Evolutionary conservation across 64 coral and sea anemone genomes (phyloP).

Genomic region (Trachythela sp.): DNA sequence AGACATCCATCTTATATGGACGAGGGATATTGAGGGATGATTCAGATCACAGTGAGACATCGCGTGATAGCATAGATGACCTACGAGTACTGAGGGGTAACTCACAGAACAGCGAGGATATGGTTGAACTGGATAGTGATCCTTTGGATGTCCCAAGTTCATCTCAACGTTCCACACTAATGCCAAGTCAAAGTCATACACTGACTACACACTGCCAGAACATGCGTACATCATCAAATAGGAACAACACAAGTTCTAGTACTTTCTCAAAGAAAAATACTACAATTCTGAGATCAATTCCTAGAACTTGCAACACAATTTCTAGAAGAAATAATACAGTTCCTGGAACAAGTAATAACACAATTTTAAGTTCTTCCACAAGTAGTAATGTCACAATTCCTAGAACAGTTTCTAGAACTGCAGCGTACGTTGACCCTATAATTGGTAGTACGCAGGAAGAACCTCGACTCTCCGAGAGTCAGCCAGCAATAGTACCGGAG

Average conservation of each 20-base stretch:
- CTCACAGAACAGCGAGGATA: not conserved
- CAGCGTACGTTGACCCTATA: constrained; percentile 14
- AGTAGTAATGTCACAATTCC: not conserved
- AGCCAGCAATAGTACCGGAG: constrained; percentile 41
- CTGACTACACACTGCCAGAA: too few relatives aligned
- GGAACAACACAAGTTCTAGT: too few relatives aligned
- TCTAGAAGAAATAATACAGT: too few relatives aligned
- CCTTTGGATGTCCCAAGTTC: not conserved
- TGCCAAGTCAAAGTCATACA: too few relatives aligned
- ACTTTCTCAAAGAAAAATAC: too few relatives aligned
- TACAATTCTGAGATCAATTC: too few relatives aligned
- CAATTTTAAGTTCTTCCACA: not conserved
- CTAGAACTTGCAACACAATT: too few relatives aligned
- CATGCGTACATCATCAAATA: too few relatives aligned
- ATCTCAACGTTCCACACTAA: too few relatives aligned
- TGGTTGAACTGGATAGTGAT: not conserved
- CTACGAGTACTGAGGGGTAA: not conserved
- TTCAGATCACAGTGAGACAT: not conserved
- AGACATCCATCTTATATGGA: not conserved
- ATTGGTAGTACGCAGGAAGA: constrained; percentile 6
- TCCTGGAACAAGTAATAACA: too few relatives aligned
- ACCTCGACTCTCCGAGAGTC: not conserved
- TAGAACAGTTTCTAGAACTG: not conserved
- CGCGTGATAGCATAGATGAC: not conserved
- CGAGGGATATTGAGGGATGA: not conserved